A percentile compares a stretch with the other conserved stretches of the same genome.
Evolutionary conservation across 2,888 invertebrate species (phyloP).

Genomic region (Platerodrilus igneus): DNA sequence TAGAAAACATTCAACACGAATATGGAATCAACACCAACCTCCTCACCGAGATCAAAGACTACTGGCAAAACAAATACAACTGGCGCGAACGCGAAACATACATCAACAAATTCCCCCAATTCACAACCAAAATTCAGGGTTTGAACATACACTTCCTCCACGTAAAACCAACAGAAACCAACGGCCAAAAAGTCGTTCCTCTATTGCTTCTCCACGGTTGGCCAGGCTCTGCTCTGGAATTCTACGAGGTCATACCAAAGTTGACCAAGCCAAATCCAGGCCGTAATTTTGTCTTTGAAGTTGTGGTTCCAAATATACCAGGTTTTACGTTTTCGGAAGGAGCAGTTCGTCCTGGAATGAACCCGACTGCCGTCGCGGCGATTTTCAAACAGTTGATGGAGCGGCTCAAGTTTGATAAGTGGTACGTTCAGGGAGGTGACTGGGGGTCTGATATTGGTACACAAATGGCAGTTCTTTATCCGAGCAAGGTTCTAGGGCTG

Average conservation of each 20-base stretch:
- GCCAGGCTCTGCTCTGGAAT: slow-evolving; percentile 83
- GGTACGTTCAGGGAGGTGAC: slow-evolving; percentile 74
- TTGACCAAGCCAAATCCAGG: slow-evolving; percentile 52
- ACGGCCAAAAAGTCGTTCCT: slow-evolving; percentile 47
- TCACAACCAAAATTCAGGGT: slow-evolving; percentile 66
- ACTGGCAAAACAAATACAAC: slow-evolving; percentile 70
- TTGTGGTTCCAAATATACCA: slow-evolving; percentile 55
- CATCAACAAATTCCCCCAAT: slow-evolving; percentile 65
- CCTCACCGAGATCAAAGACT: slow-evolving; percentile 61
- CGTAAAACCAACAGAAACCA: slow-evolving; percentile 51
- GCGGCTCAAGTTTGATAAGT: slow-evolving; percentile 61
- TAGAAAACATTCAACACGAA: slow-evolving; percentile 64
- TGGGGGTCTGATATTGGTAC: slow-evolving; percentile 69
- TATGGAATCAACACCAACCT: slow-evolving; percentile 75
- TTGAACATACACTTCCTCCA: slow-evolving; percentile 65
- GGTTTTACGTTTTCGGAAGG: slow-evolving; percentile 48
- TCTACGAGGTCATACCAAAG: slow-evolving; percentile 67
- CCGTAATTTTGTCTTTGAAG: slow-evolving; percentile 60
- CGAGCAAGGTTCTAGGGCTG: slow-evolving; percentile 53
- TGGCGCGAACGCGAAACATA: slow-evolving; percentile 59
- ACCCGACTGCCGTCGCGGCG: slow-evolving; percentile 53
- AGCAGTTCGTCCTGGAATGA: slow-evolving; percentile 59
- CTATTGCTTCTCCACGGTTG: slow-evolving; percentile 79
- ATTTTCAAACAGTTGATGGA: slow-evolving; percentile 67
- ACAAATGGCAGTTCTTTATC: slow-evolving; percentile 61